phyloP scores from a whole-genome alignment of 2,797 vertebrate species.

The Chelonia mydas region DNA sequence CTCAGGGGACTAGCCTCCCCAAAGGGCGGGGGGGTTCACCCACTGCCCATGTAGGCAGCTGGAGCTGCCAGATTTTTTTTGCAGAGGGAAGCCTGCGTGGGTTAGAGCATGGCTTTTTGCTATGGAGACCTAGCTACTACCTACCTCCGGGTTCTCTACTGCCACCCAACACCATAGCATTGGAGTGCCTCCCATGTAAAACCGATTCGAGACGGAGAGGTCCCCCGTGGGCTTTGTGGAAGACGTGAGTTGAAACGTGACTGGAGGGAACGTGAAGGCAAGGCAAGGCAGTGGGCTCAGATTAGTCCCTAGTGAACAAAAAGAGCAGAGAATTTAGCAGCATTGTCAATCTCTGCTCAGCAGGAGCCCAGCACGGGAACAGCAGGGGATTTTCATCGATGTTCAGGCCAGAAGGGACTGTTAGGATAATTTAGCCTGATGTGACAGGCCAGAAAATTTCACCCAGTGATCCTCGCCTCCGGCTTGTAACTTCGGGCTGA shows the following conservation, averaged over 20 bases:
- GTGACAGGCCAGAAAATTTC: not conserved
- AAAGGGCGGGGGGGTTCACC: too few relatives aligned
- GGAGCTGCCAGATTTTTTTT: not conserved
- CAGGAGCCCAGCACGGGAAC: not conserved
- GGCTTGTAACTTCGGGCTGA: not conserved
- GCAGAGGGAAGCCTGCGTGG: not conserved
- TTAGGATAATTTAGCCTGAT: not conserved
- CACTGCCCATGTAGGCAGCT: too few relatives aligned
- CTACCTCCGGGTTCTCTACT: not conserved
- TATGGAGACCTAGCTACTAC: not conserved
- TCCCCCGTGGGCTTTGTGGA: not conserved
- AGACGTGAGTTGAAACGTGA: not conserved
- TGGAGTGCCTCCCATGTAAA: not conserved
- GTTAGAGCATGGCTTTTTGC: not conserved
- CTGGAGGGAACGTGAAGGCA: not conserved
- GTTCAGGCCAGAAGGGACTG: not conserved
- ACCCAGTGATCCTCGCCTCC: not conserved
- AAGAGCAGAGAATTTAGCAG: not conserved
- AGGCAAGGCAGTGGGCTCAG: not conserved
- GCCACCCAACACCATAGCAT: not conserved
- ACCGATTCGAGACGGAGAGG: not conserved
- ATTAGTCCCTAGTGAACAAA: not conserved
- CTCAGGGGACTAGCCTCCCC: too few relatives aligned
- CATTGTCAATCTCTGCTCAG: not conserved
- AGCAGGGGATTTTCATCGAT: not conserved